Conservation (phyloP, 2,797 vertebrate genomes). For the Coranthus polyacanthus region DNA sequence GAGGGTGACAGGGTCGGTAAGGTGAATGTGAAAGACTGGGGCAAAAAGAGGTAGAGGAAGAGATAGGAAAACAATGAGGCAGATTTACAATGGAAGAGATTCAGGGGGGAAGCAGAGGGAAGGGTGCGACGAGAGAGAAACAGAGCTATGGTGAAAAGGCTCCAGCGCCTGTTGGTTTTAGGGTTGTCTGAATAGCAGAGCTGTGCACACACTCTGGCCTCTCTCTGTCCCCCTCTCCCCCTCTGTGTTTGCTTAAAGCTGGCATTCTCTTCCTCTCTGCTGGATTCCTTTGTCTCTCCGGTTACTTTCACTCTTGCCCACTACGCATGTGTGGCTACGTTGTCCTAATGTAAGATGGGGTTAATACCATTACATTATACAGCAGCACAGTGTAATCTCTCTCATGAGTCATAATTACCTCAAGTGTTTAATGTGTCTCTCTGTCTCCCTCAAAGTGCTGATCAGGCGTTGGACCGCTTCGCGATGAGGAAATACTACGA, state of each 20-base stretch:
- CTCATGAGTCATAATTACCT: slow-evolving; percentile 68
- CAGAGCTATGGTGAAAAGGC: slow-evolving; percentile 72
- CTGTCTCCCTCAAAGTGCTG: slow-evolving; percentile 87
- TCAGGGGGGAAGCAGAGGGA: slow-evolving; percentile 24
- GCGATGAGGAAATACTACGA: slow-evolving; percentile 99
- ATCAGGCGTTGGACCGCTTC: slow-evolving; percentile 96
- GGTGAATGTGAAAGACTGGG: slow-evolving; percentile 59
- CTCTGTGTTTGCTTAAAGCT: slow-evolving; percentile 81
- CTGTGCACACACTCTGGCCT: slow-evolving; percentile 79
- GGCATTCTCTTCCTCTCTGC: slow-evolving; percentile 82
- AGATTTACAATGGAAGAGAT: slow-evolving; percentile 69
- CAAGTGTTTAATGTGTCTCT: slow-evolving; percentile 67
- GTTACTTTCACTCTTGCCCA: slow-evolving; percentile 75
- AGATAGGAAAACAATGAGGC: slow-evolving; percentile 71
- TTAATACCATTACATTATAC: slow-evolving; percentile 68
- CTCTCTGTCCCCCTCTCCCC: slow-evolving; percentile 70
- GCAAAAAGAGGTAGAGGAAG: slow-evolving; percentile 63
- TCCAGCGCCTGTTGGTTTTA: slow-evolving; percentile 80
- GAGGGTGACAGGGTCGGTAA: slow-evolving; percentile 35
- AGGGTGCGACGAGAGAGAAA: slow-evolving; percentile 38
- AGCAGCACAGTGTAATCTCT: slow-evolving; percentile 60
- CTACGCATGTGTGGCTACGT: slow-evolving; percentile 51
- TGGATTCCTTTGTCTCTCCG: slow-evolving; percentile 77
- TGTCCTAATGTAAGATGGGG: slow-evolving; percentile 61
- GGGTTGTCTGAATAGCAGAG: slow-evolving; percentile 78